phyloP scores from a whole-genome alignment of 2,113 vertebrate species.

The Silurus glanis region DNA sequence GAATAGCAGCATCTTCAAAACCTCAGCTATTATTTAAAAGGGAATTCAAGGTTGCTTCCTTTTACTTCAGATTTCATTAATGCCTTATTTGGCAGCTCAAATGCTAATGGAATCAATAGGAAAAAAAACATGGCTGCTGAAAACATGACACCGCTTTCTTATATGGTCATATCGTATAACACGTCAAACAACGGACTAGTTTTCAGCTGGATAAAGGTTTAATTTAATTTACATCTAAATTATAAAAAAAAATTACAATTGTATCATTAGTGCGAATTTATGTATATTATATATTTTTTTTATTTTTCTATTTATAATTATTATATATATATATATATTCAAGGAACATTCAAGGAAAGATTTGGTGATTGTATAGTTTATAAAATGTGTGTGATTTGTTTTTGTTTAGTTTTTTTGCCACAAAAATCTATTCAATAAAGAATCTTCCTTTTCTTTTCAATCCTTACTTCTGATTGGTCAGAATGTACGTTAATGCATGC shows the following conservation, averaged over 20 bases:
- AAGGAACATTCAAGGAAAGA: background rate
- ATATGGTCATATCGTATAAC: slow-evolving; percentile 18
- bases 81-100: background rate
- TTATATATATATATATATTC: background rate
- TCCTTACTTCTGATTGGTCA: background rate
- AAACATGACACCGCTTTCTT: slow-evolving; percentile 37
- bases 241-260: background rate
- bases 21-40: background rate
- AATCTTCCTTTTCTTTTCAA: background rate
- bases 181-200: slow-evolving; percentile 24
- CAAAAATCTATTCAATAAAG: background rate
- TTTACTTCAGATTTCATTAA: background rate
- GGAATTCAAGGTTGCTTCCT: background rate
- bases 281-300: slow-evolving; percentile 12
- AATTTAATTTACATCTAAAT: slow-evolving; percentile 29
- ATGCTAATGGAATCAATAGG: slow-evolving; percentile 8
- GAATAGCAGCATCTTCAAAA: background rate
- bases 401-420: background rate
- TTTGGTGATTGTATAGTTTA: background rate
- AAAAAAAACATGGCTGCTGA: slow-evolving; percentile 26
- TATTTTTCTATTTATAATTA: background rate
- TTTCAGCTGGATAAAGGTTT: slow-evolving; percentile 51
- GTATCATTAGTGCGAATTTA: slow-evolving; percentile 9
- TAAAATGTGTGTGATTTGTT: background rate
- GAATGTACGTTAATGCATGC: background rate